Evolutionary conservation across 2,113 vertebrate genomes (phyloP), one percentile per base, ranked within the genome.

Genomic region (Platycercus adscitus): DNA sequence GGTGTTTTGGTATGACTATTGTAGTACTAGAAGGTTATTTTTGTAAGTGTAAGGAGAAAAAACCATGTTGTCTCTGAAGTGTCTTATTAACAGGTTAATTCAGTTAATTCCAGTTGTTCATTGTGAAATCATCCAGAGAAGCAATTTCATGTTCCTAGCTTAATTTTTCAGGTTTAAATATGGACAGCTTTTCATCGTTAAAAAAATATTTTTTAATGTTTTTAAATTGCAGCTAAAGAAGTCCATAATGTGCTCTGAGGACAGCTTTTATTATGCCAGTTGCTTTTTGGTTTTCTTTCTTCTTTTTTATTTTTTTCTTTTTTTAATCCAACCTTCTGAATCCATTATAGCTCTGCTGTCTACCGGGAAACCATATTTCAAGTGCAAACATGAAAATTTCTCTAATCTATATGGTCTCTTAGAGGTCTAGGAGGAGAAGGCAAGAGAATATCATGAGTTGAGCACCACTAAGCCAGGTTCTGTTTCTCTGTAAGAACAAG

Each of bases 61-160:
- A 65, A 4, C 33, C 35, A 19, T 44, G 76, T 87, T 82, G 64
- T 81, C n/a, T 87, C 71, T 21, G 39, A 94, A 93, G 80, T 79
- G 43, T 83, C 81, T 93, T 55, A 55, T 76, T 80, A 86, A 56
- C 52, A 94, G 14, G 12, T 50, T 93, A 75, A 94, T 68, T 49
- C 12, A 7, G 16, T 50, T 91, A 75, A 93, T 72, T 46, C 12
- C 25, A 81, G 64, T 61, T 70, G 70, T 79, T 94, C 86, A 73
- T 65, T 87, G 70, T 43, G 80, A 95, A 95, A 94, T 86, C 50
- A 82, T 46, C 70, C 63, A 95, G 64, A 84, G 43, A 88, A 96
- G 81, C 61, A 82, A 46, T 14, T 92, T 88, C 66, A 75, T 58
- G 10, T 71, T 95, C 73, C 81, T 8, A 12, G 26, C 56, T 83